phyloP scores from a whole-genome alignment of 2,797 vertebrate genomes.

The Danio kyathit region DNA sequence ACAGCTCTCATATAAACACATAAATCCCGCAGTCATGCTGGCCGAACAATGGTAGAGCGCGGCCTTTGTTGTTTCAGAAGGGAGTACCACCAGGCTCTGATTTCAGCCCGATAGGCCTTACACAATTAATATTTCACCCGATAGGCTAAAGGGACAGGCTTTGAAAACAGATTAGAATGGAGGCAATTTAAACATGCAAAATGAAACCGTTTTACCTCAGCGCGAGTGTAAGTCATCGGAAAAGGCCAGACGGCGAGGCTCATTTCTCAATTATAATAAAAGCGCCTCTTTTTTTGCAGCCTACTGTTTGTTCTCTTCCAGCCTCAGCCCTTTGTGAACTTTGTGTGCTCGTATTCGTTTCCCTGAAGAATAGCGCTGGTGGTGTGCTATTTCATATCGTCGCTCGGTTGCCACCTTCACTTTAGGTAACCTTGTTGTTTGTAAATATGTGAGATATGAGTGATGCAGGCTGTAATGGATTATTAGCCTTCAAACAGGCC shows the following conservation, averaged over 20 bases:
- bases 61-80: conserved; percentile 74
- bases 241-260: conserved; percentile 57
- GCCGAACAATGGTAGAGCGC: conserved; percentile 69
- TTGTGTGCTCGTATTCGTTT: conserved; percentile 63
- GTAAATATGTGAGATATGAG: conserved; percentile 71
- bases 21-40: conserved; percentile 56
- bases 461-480: conserved; percentile 75
- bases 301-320: conserved; percentile 62
- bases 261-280: conserved; percentile 71
- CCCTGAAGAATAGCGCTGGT: conserved; percentile 54
- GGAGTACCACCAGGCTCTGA: conserved; percentile 81
- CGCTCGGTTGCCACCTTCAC: conserved; percentile 63
- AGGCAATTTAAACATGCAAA: conserved; percentile 76
- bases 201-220: conserved; percentile 70
- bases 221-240: conserved; percentile 70
- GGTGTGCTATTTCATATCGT: conserved; percentile 45
- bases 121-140: conserved; percentile 86
- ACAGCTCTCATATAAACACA: conserved; percentile 55
- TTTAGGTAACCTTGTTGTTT: conserved; percentile 64
- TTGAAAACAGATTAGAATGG: conserved; percentile 70
- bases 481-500: conserved; percentile 66
- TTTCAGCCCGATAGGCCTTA: conserved; percentile 82
- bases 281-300: conserved; percentile 34
- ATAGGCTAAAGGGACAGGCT: conserved; percentile 77
- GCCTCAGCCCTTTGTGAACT: conserved; percentile 65